Evolutionary conservation across 2,113 vertebrate genomes (phyloP).

Genomic region (Ornithorhynchus anatinus): DNA sequence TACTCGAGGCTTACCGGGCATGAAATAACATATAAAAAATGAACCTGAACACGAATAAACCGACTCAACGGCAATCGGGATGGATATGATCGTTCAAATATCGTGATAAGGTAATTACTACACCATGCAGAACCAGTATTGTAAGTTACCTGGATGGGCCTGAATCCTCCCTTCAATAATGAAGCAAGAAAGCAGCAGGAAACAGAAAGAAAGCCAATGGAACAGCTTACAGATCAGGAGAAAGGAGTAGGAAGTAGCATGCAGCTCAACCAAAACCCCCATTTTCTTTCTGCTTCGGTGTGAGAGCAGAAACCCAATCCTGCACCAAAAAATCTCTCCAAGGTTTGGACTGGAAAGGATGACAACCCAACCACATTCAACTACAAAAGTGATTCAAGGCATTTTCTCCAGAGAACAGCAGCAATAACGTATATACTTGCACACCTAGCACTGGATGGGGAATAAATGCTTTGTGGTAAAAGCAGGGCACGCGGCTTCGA

Average conservation of each 20-base stretch:
- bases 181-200: slow-evolving; percentile 91
- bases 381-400: slow-evolving; percentile 5
- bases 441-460: too few species aligned
- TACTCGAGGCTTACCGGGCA: background rate
- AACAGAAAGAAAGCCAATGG: slow-evolving; percentile 96
- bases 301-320: slow-evolving; percentile 17
- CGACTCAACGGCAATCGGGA: slow-evolving; percentile 6
- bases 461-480: too few species aligned
- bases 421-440: too few species aligned
- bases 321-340: slow-evolving; percentile 25
- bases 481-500: too few species aligned
- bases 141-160: slow-evolving; percentile 87
- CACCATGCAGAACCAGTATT: slow-evolving; percentile 76
- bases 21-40: background rate
- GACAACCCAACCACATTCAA: slow-evolving; percentile 8
- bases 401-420: too few species aligned
- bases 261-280: slow-evolving; percentile 58
- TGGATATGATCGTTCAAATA: background rate
- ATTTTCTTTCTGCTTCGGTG: slow-evolving; percentile 31
- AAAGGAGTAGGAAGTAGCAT: slow-evolving; percentile 67
- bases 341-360: background rate
- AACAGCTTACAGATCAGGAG: slow-evolving; percentile 82
- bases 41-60: background rate
- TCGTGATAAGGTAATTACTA: slow-evolving; percentile 50
- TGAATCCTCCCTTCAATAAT: slow-evolving; percentile 99